Base-by-base conservation (phyloP, 2,888 invertebrate species). In the Microctonus hyperodae region DNA sequence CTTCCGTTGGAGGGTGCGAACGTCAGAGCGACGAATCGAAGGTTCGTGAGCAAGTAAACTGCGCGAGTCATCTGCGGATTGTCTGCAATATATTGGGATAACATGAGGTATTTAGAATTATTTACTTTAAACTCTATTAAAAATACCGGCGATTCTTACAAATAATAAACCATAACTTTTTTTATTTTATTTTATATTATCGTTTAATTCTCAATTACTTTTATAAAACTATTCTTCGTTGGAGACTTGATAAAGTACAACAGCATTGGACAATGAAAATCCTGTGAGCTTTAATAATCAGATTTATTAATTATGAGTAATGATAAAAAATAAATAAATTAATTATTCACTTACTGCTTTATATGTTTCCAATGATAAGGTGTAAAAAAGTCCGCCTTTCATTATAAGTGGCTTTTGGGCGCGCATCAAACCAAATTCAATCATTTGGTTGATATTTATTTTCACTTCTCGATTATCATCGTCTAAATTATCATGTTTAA, bases 41-140 rank as follows among this genome's bases (percentile, higher is more conserved):
- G 9, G 11, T 33, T 74, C 69, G 74, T 73, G 76, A 23, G 6
- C 76, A 78, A 75, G 75, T 76, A 76, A 77, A 81, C 79, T 81
- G 81, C 78, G 80, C 81, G 80, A 81, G 79, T 82, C 81, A 81
- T 82, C 81, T 82, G 80, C 81, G 79, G 79, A 73, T 77, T 74
- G 78, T 79, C 79, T 76, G 72, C 74, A 74, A 75, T 73, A 66
- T 72, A 81, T 68, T 73, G 74, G 79, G 78, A 71, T 69, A 76
- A 13, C 76, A 83, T 75, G 64, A 50, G 35, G 23, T 10, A 20
- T 9, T 20, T 44, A 3, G 37, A 48, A 16, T 23, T 58, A 16
- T 37, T 23, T 1, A 9, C 1, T 6, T 55, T 16, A 31, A 23
- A 13, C 10, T 13, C 10, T 23, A 31, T 7, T 9, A 10, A 10